These are phyloP conservation scores for Tiphia femorata DNA, from an alignment of 2,888 invertebrate genomes.

Conservation along the genomic window DNA sequence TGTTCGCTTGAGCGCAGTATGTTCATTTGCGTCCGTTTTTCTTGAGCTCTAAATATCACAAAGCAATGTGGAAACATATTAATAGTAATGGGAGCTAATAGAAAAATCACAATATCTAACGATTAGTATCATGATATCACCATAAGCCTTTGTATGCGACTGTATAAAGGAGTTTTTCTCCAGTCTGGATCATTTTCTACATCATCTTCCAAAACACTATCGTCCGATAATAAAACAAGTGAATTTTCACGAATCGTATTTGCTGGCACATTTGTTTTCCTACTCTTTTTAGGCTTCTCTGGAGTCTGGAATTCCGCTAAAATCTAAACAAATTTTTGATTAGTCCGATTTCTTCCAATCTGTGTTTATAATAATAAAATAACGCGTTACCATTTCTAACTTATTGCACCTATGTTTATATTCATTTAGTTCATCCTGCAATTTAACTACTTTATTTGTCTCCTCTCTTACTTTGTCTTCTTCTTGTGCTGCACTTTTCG, in stretches of 20 bases:
- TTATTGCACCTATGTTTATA: constrained; percentile 45
- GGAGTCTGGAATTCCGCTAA: constrained; percentile 6
- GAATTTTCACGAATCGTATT: constrained; percentile 14
- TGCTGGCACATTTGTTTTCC: background rate
- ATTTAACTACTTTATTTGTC: constrained; percentile 25
- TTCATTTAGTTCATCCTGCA: constrained; percentile 47
- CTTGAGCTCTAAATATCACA: constrained; percentile 42
- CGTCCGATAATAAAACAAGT: constrained; percentile 31
- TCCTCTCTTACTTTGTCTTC: constrained; percentile 28
- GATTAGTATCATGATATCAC: constrained; percentile 30
- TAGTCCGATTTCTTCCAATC: background rate
- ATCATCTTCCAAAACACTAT: constrained; percentile 62
- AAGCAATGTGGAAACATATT: constrained; percentile 2
- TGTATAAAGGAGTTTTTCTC: constrained; percentile 77
- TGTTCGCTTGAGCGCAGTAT: constrained; percentile 69
- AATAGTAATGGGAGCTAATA: background rate
- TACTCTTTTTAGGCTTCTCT: background rate
- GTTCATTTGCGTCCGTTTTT: constrained; percentile 64
- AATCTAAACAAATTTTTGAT: constrained; percentile 5
- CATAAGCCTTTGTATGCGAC: constrained; percentile 62
- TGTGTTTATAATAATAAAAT: background rate
- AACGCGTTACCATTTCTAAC: constrained; percentile 29
- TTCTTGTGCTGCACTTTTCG: too few relatives aligned
- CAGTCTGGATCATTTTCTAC: constrained; percentile 77
- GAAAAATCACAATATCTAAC: background rate